Evolutionary conservation across 1,140 invertebrate genomes (phyloP).

Genomic region (Papilio aristodemus): DNA sequence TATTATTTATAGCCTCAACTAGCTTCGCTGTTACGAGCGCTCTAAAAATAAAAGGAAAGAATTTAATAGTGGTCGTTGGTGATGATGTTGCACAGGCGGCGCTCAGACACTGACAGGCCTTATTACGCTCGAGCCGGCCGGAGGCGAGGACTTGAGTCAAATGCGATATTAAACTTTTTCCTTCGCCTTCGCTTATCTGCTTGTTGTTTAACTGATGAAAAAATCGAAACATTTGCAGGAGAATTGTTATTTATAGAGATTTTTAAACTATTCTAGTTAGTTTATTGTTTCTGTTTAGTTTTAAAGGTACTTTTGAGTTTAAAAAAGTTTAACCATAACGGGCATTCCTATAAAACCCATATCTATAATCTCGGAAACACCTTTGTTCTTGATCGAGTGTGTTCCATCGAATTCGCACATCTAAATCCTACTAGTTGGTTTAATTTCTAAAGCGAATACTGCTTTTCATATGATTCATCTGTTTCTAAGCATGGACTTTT

Average conservation of each 20-base stretch:
- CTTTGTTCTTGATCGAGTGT: too few species aligned
- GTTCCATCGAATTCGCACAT: too few species aligned
- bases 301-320: too few species aligned
- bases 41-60: constrained; percentile 32
- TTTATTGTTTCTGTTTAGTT: too few species aligned
- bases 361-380: too few species aligned
- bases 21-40: constrained; percentile 19
- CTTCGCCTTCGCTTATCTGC: background rate
- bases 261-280: background rate
- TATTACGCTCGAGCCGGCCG: constrained; percentile 23
- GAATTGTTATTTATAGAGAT: background rate
- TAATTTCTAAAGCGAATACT: too few species aligned
- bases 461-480: background rate
- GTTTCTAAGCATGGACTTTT: background rate
- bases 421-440: too few species aligned
- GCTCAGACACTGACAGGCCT: constrained; percentile 25
- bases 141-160: constrained; percentile 17
- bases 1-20: constrained; percentile 32
- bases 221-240: background rate
- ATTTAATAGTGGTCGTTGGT: constrained; percentile 31
- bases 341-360: too few species aligned
- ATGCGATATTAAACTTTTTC: constrained; percentile 33
- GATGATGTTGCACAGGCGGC: constrained; percentile 32
- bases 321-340: too few species aligned
- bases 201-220: background rate